phyloP scores from a whole-genome alignment of 2,113 vertebrate genomes.

The Microcebus lehilahytsara region DNA sequence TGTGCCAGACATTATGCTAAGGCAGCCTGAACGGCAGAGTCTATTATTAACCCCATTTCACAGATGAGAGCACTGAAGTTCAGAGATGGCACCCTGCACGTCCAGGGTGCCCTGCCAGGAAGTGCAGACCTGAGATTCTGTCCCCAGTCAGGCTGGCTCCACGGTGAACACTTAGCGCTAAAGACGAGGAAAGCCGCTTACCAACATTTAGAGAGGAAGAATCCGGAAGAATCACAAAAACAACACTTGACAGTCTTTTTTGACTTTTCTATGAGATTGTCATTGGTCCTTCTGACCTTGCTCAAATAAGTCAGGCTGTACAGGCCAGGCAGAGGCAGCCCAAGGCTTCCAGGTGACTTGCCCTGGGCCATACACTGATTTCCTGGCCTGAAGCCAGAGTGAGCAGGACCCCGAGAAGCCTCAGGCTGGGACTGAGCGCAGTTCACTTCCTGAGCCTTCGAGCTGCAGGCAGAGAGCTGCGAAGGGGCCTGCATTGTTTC shows the following conservation, averaged over 20 bases:
- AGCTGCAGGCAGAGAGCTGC: not conserved
- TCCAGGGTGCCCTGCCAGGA: not conserved
- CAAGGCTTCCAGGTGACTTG: not conserved
- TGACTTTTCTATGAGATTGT: not conserved
- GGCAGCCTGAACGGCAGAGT: not conserved
- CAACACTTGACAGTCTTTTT: not conserved
- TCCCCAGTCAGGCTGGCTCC: not conserved
- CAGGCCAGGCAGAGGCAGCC: not conserved
- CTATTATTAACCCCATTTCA: not conserved
- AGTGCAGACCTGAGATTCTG: not conserved
- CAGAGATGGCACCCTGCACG: not conserved
- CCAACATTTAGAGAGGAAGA: not conserved
- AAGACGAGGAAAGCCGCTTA: not conserved
- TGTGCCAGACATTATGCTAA: not conserved
- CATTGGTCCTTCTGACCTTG: not conserved
- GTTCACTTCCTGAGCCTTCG: not conserved
- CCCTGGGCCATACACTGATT: not conserved
- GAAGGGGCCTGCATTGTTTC: rapidly evolving
- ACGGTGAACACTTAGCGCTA: not conserved
- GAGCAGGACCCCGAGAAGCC: not conserved
- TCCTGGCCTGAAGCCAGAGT: not conserved
- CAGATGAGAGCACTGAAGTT: not conserved
- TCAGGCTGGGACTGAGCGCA: not conserved
- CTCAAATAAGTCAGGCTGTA: not conserved
- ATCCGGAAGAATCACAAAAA: not conserved